These are phyloP conservation scores for Cygnus atratus DNA, from an alignment of 2,113 vertebrate genomes.

Conservation along the genomic window DNA sequence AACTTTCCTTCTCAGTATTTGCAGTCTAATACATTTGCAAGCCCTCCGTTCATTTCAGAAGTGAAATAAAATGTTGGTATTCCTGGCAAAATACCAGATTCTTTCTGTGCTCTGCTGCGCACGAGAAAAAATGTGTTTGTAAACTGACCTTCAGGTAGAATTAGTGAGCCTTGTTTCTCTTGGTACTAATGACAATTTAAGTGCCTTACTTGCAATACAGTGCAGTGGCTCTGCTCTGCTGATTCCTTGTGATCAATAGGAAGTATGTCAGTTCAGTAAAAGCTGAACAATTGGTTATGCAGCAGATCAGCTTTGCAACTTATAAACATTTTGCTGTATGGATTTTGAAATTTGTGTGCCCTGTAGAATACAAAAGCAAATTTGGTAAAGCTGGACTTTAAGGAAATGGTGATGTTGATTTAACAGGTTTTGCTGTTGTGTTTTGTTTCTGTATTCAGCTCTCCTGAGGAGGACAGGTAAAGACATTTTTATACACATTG, in stretches of 20 bases:
- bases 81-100: background rate
- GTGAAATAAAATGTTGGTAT: background rate
- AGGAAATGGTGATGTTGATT: background rate
- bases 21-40: background rate
- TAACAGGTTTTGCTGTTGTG: slow-evolving; percentile 18
- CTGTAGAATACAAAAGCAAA: background rate
- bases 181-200: background rate
- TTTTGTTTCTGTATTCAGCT: slow-evolving; percentile 42
- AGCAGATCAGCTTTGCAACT: background rate
- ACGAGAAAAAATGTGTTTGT: background rate
- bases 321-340: background rate
- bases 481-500: background rate
- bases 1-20: background rate
- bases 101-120: background rate
- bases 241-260: background rate
- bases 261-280: background rate
- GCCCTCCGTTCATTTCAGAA: background rate
- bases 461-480: slow-evolving; percentile 63
- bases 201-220: background rate
- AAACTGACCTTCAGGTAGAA: background rate
- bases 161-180: background rate
- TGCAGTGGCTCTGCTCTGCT: background rate
- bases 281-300: background rate
- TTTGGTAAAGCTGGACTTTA: background rate
- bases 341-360: background rate